phyloP scores from a whole-genome alignment of 1,140 invertebrate genomes.

The Bacillus rossius region DNA sequence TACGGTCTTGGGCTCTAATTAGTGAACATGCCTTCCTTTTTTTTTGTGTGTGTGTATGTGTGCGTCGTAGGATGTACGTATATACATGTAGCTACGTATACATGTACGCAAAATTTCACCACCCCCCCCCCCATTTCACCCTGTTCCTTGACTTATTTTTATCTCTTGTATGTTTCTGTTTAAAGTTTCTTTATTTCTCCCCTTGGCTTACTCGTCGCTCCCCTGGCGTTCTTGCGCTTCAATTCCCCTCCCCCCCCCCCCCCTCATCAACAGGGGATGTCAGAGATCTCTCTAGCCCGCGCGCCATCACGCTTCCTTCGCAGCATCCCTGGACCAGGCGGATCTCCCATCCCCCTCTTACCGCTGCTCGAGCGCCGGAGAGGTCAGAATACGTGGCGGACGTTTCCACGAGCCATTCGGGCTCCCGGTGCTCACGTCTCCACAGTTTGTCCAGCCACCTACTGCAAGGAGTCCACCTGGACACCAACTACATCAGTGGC shows the following conservation, averaged over 20 bases:
- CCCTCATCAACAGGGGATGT: slow-evolving; percentile 49
- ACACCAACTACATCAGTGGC: too few species aligned
- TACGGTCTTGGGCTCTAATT: slow-evolving; percentile 24
- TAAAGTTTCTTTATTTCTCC: too few species aligned
- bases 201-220: too few species aligned
- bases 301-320: slow-evolving; percentile 20
- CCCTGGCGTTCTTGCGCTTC: neutral
- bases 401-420: too few species aligned
- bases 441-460: too few species aligned
- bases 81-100: slow-evolving; percentile 13
- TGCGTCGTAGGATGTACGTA: neutral
- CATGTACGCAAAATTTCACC: slow-evolving; percentile 40
- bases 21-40: slow-evolving; percentile 19
- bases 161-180: too few species aligned
- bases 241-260: slow-evolving; percentile 17
- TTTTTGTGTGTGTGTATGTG: slow-evolving; percentile 7
- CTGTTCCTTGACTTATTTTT: slow-evolving; percentile 1
- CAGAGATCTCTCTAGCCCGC: too few species aligned
- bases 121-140: neutral
- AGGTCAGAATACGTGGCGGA: too few species aligned
- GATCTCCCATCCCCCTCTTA: neutral
- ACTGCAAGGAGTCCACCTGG: too few species aligned
- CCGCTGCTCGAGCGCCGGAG: too few species aligned
- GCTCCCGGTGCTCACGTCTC: too few species aligned
- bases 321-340: slow-evolving; percentile 17